Evolutionary conservation across 2,888 invertebrate genomes (phyloP).

Genomic region (Drosophila acutilabella): DNA sequence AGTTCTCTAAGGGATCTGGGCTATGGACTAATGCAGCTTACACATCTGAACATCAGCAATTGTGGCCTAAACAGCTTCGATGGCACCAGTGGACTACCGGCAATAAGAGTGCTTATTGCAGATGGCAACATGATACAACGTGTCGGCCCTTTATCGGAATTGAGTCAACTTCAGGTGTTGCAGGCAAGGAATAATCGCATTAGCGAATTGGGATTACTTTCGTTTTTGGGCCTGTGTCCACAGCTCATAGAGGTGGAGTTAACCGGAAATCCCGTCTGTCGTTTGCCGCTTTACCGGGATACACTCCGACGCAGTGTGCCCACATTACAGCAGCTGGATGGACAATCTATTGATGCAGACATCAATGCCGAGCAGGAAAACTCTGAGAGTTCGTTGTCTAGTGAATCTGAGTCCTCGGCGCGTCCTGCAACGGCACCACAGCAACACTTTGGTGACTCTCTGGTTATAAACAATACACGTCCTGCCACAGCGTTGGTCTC

Average conservation of each 20-base stretch:
- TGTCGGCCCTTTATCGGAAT: conserved; percentile 87
- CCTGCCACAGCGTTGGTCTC: conserved; percentile 49
- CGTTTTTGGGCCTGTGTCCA: conserved; percentile 84
- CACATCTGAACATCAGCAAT: conserved; percentile 87
- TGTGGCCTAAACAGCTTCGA: conserved; percentile 89
- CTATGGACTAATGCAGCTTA: conserved; percentile 87
- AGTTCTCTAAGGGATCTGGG: conserved; percentile 89
- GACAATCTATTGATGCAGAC: conserved; percentile 58
- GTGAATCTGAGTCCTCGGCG: conserved; percentile 57
- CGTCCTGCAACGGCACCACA: conserved; percentile 65
- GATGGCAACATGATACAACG: conserved; percentile 88
- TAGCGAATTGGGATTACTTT: conserved; percentile 80
- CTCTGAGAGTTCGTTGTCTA: conserved; percentile 58
- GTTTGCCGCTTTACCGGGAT: conserved; percentile 81
- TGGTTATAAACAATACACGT: conserved; percentile 7
- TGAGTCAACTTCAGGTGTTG: conserved; percentile 85
- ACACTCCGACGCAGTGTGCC: conserved; percentile 83
- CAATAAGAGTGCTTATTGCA: conserved; percentile 88
- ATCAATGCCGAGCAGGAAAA: conserved; percentile 33
- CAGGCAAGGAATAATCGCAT: conserved; percentile 85
- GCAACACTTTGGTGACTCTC: conserved; percentile 2
- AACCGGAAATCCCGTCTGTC: conserved; percentile 85
- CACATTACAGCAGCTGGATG: conserved; percentile 84
- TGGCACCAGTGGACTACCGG: conserved; percentile 88
- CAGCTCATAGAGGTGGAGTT: conserved; percentile 87